Base-by-base conservation (phyloP, 2,888 invertebrate genomes). In the Adineta ricciae region DNA sequence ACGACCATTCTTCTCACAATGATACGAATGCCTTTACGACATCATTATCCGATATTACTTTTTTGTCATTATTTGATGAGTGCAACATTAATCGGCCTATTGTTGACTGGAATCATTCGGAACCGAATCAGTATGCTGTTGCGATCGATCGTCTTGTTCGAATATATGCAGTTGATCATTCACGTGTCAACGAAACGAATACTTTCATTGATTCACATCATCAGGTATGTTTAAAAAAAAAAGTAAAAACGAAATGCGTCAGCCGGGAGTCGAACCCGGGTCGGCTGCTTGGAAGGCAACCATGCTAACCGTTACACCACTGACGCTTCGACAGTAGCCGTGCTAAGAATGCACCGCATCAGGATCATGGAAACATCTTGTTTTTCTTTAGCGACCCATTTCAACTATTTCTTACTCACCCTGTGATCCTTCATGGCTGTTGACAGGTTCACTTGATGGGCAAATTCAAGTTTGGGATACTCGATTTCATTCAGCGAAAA, bases 221-320 rank as follows among this genome's bases (percentile, higher is more conserved):
- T n/a, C 32, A 78, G 41, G 78, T 78, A 41, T 41, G 41, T 64
- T 27, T 3, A 41, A 78, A 41, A 64, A 36, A 3, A 36, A 2
- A 64, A 14, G 32, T 16, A 64, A 56, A 32, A 64, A 64, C 32
- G 64, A 64, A 27, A 16, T 64, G 64, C 64, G 64, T 64, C 19
- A 19, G 64, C 64, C 64, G 64, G 64, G 64, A 27, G 27, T 64
- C 64, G 64, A 64, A 64, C 64, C 64, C 64, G 64, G 64, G 27
- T 64, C 64, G 27, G 64, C 64, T 64, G 64, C 64, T 64, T 64
- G 64, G 64, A 64, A 27, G 64, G 64, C 64, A 64, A 64, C 64
- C 64, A 64, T 64, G 64, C 64, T 64, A 64, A 64, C 64, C 64
- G 64, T 64, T 64, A 64, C 64, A 64, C 64, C 64, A 64, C 64